Evolutionary conservation across 2,888 invertebrate genomes (phyloP).

Genomic region (Azorinus chamasolen): DNA sequence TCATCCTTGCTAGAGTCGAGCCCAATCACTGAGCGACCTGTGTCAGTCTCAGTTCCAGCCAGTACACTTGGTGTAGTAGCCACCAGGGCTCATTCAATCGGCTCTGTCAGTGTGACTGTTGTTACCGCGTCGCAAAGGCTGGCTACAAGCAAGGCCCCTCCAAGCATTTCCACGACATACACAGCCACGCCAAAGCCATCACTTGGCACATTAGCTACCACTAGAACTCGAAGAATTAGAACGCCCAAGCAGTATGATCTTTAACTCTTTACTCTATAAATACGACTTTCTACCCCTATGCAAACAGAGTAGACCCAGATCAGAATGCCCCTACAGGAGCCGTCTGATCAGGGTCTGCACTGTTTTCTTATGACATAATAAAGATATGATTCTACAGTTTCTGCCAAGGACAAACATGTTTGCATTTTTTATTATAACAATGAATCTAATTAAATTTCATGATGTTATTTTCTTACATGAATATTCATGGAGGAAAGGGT

Average conservation of each 20-base stretch:
- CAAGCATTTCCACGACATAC: constrained; percentile 66
- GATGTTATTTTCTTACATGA: too few species aligned
- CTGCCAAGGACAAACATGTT: too few species aligned
- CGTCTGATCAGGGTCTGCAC: too few species aligned
- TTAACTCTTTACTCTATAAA: too few species aligned
- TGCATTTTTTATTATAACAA: too few species aligned
- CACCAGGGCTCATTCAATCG: constrained; percentile 24
- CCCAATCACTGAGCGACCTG: constrained; percentile 64
- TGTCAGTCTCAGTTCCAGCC: constrained; percentile 8
- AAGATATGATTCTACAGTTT: too few species aligned
- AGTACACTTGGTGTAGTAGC: not conserved
- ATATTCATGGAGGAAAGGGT: too few species aligned
- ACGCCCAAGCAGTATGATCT: constrained; percentile 84
- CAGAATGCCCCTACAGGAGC: too few species aligned
- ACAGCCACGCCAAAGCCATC: constrained; percentile 77
- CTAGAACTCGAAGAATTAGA: constrained; percentile 81
- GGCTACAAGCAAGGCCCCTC: constrained; percentile 43
- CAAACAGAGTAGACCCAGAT: too few species aligned
- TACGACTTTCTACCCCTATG: too few species aligned
- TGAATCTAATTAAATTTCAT: too few species aligned
- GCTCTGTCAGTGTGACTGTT: constrained; percentile 23
- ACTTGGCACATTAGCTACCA: constrained; percentile 77
- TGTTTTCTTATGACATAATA: too few species aligned
- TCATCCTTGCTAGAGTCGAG: constrained; percentile 78
- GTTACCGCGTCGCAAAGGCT: constrained; percentile 3